Evolutionary conservation across 2,797 vertebrate species (phyloP).

Genomic region (Takifugu rubripes): DNA sequence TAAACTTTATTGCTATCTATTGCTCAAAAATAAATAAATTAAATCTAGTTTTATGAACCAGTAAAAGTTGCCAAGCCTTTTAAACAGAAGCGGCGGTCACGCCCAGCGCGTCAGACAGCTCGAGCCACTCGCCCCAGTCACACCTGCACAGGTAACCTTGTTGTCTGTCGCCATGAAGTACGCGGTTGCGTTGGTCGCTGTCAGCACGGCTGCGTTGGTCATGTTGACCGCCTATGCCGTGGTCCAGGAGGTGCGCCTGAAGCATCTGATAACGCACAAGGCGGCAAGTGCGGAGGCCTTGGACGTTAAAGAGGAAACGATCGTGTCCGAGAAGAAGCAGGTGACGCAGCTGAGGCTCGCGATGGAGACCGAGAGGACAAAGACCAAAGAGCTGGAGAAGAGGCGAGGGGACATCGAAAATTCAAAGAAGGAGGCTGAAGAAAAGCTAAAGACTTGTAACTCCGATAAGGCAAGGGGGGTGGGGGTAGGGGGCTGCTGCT

Average conservation of each 20-base stretch:
- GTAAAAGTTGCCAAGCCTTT: not conserved
- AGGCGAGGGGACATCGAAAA: slow-evolving; percentile 1
- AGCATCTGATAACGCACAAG: not conserved
- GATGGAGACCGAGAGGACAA: not conserved
- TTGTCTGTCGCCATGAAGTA: slow-evolving; percentile 55
- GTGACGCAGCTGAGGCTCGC: slow-evolving; percentile 27
- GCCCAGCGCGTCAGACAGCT: slow-evolving; percentile 45
- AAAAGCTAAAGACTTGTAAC: slow-evolving; percentile 46
- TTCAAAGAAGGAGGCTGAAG: fast-evolving
- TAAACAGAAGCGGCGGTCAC: slow-evolving; percentile 6
- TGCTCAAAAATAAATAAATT: too few species aligned
- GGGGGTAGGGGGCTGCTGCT: too few species aligned
- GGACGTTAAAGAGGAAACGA: slow-evolving; percentile 48
- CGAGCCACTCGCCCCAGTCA: slow-evolving; percentile 6
- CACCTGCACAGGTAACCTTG: not conserved
- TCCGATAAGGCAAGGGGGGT: slow-evolving; percentile 54
- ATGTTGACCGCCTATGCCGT: slow-evolving; percentile 51
- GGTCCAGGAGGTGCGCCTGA: slow-evolving; percentile 61
- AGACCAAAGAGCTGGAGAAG: slow-evolving; percentile 29
- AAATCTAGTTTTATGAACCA: too few species aligned
- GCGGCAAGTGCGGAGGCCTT: not conserved
- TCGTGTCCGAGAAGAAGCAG: slow-evolving; percentile 33
- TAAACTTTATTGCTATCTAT: too few species aligned
- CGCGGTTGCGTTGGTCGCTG: not conserved
- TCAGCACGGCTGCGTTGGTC: slow-evolving; percentile 41